Percentiles rank a stretch among this genome's conserved stretches.
Conservation (phyloP, 1,140 invertebrate genomes). For the Calliopsis andreniformis region DNA sequence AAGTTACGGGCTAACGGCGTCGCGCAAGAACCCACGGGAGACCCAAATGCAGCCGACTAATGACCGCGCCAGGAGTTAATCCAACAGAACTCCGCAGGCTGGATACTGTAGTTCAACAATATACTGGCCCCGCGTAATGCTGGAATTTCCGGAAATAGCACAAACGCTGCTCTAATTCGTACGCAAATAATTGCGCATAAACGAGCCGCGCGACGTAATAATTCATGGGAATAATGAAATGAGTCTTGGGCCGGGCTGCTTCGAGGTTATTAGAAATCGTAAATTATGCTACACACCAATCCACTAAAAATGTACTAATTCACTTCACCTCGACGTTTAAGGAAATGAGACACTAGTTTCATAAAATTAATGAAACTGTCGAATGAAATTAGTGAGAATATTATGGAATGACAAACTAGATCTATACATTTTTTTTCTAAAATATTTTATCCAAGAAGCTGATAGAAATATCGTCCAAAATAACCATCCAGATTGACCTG, state of each 20-base stretch:
- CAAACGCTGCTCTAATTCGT: constrained; percentile 31
- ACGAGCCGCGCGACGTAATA: constrained; percentile 28
- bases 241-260: background rate
- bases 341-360: too few species aligned
- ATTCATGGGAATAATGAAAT: constrained; percentile 32
- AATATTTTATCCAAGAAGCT: too few species aligned
- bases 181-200: constrained; percentile 32
- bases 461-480: too few species aligned
- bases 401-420: too few species aligned
- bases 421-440: too few species aligned
- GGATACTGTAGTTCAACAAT: constrained; percentile 48
- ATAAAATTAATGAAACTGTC: too few species aligned
- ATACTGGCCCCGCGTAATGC: constrained; percentile 26
- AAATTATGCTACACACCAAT: too few species aligned
- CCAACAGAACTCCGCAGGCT: constrained; percentile 21
- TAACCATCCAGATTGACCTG: too few species aligned
- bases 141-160: constrained; percentile 27
- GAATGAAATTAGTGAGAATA: too few species aligned
- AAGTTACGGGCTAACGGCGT: constrained; percentile 16
- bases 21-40: constrained; percentile 12
- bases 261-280: constrained; percentile 7
- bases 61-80: constrained; percentile 46
- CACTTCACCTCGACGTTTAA: too few species aligned
- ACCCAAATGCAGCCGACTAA: constrained; percentile 32
- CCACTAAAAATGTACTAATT: too few species aligned